Base-by-base conservation (phyloP, 2,888 invertebrate genomes). In the Panzeria rudis region DNA sequence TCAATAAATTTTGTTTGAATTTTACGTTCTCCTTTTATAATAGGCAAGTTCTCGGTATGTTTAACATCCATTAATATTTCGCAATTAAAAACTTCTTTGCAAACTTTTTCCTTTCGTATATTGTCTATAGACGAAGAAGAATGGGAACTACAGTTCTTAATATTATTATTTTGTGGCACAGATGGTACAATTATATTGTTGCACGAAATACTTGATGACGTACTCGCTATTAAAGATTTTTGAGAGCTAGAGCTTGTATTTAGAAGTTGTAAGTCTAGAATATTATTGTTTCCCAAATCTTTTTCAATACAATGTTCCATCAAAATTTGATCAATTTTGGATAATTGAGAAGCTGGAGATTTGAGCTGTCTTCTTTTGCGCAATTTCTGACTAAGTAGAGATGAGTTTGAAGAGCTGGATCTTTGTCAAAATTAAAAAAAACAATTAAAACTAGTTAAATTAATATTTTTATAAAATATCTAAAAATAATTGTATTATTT, bases 1-100 rank as follows among this genome's bases (percentile, higher is more conserved):
- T 89, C 88, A 29, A 87, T 87, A 35, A 87, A 88, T 59, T 87
- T 86, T 1, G 87, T 87, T 79, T 87, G 86, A 6, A 88, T 20
- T 71, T 80, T 80, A n/a, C 69, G 66, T 72, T 87, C 87, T 8
- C 87, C 87, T 50, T 82, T 66, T 1, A 87, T 62, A 17, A 78
- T 52, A 4, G 84, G 87, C 17, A 87, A 66, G 35, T 83, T 17
- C n/a, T 76, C 71, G 2, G 59, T 69, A n/a, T 32, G 56, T 23
- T 85, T 86, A 15, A 81, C 62, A 32, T 78, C 77, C 68, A 72
- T 52, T 9, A 86, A 54, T 20, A 73, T 20, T 29, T 73, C 69
- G 17, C 69, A 78, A 59, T 82, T 85, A 3, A 23, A 71, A 35
- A 75, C 47, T 29, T 71, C 75, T 47, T 82, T 82, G 15, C 15